A percentile compares a stretch with the other conserved stretches of the same genome.
These are phyloP conservation scores for Epinotia bilunana DNA, from an alignment of 2,888 invertebrate species.

Conservation along the genomic window DNA sequence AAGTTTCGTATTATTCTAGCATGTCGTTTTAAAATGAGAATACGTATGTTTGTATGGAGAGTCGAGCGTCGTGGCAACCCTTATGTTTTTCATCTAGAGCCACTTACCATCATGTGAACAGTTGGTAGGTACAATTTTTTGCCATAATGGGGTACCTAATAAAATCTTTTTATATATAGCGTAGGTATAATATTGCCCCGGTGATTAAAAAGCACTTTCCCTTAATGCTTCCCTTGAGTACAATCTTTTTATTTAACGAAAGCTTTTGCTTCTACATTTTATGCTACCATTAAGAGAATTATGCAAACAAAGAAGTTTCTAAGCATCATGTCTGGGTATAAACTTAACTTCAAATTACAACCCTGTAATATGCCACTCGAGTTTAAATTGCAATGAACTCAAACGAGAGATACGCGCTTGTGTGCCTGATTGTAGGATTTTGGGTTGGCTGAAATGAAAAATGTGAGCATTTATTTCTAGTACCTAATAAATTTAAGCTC, in stretches of 20 bases:
- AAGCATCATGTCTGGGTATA: neutral
- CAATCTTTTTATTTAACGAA: conserved; percentile 24
- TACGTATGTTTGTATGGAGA: too few species aligned
- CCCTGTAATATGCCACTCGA: neutral
- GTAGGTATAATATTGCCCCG: neutral
- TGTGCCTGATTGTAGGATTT: neutral
- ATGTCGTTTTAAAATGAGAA: too few species aligned
- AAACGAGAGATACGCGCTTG: neutral
- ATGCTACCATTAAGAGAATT: conserved; percentile 22
- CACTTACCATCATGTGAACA: too few species aligned
- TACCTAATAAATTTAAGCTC: neutral
- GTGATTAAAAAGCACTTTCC: conserved; percentile 26
- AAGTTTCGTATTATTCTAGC: too few species aligned
- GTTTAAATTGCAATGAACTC: neutral
- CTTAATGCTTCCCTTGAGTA: conserved; percentile 18
- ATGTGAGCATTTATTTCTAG: neutral
- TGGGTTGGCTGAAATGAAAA: conserved; percentile 1
- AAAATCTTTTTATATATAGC: neutral
- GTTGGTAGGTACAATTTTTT: too few species aligned
- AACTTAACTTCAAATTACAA: neutral
- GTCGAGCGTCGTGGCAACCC: too few species aligned
- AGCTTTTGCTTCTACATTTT: conserved; percentile 27
- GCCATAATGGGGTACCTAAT: neutral
- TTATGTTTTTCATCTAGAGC: too few species aligned
- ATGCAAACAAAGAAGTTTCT: neutral